A percentile compares a stretch with the other conserved stretches of the same genome.
Evolutionary conservation across 37 sponge, comb jelly and placozoan species (phyloP).

Genomic region (Theonella swinhoei): DNA sequence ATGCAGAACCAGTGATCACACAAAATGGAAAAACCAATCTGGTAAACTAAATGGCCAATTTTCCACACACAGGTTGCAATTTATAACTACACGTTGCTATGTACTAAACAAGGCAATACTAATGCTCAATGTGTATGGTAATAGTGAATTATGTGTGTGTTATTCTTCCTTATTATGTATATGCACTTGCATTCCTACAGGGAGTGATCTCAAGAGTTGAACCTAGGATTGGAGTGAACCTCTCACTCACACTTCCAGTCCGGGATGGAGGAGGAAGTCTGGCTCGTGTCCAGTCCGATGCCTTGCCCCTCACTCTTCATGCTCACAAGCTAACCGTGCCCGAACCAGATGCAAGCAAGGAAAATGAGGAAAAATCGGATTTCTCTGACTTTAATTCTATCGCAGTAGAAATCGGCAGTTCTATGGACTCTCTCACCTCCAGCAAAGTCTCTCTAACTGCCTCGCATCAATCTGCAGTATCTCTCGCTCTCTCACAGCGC

Average conservation of each 20-base stretch:
- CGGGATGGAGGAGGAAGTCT: constrained; percentile 3
- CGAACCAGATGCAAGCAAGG: neutral
- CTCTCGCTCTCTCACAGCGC: neutral
- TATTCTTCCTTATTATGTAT: too few species aligned
- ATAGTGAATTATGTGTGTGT: too few species aligned
- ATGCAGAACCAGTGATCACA: neutral
- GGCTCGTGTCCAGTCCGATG: constrained; percentile 62
- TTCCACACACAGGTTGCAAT: too few species aligned
- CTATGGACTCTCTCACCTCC: neutral
- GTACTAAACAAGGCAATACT: too few species aligned
- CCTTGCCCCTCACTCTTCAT: constrained; percentile 53
- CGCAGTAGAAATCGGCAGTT: constrained; percentile 31
- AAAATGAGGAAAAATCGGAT: neutral
- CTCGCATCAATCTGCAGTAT: neutral
- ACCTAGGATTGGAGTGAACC: too few species aligned
- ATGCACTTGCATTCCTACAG: too few species aligned
- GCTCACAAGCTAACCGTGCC: constrained; percentile 25
- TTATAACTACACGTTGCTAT: too few species aligned
- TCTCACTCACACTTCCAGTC: neutral
- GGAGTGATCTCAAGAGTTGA: too few species aligned
- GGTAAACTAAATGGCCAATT: too few species aligned
- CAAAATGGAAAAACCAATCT: neutral
- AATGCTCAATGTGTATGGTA: too few species aligned
- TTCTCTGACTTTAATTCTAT: constrained; percentile 15
- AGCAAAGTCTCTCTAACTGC: neutral